Evolutionary conservation across 2,113 vertebrate species (phyloP), one percentile per base, ranked within the genome.

Genomic region (Chaetorhynchus papuensis): DNA sequence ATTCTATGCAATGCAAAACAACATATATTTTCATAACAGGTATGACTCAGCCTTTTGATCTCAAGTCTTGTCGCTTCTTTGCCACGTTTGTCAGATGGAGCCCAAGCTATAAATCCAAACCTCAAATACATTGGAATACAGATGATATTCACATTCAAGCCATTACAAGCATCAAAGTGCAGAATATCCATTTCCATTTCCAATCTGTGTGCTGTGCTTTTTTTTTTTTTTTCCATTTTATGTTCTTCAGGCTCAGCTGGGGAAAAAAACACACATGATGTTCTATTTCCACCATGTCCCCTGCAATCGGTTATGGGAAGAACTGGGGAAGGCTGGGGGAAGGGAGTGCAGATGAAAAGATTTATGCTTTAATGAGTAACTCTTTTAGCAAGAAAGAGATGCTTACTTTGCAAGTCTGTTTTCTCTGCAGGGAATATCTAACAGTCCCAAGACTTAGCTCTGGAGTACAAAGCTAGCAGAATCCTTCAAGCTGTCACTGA

Each of bases 381-480:
- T 94, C 89, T 88, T 85, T 80, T 33, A 90, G 64, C 63, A 91
- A 91, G 88, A 59, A 77, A 53, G 90, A 95, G 85, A 86, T 95
- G 94, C 93, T 97, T 97, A 95, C 96, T 96, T 93, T 92, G 94
- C 93, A 96, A 96, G 83, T 93, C 88, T 95, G 78, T 65, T 80
- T 90, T 93, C 96, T 96, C 96, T 93, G 85, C 88, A 87, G 93
- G 93, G 93, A 94, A 90, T 81, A 92, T 90, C 94, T 96, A 94
- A 89, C 68, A 83, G 72, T 94, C 78, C 85, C 1, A 44, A 96
- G 85, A 72, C 80, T 88, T 35, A 90, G 88, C 79, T 89, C 85
- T 72, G 1, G 8, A 96, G 90, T 77, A 96, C 92, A 96, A 92
- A 96, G 93, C 92, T 88, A 96, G 71, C 59, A 93, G 92, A 96